A percentile compares a stretch with the other conserved stretches of the same genome.
phyloP scores from a whole-genome alignment of 30 jellyfish, hydroid and myxozoan genomes.

The Sanderia malayensis region DNA sequence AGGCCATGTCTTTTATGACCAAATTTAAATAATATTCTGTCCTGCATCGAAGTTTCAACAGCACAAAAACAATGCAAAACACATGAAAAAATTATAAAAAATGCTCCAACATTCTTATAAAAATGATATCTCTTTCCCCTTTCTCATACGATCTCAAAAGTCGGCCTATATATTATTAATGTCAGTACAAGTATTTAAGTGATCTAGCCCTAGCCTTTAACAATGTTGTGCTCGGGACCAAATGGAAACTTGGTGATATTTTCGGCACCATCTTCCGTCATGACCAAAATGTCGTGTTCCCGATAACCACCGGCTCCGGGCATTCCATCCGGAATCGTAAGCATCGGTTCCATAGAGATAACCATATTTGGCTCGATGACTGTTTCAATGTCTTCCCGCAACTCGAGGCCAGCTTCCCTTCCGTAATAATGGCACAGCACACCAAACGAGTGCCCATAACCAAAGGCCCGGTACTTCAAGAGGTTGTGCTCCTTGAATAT shows the following conservation, averaged over 20 bases:
- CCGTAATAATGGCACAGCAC: constrained; percentile 83
- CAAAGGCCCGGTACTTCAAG: constrained; percentile 76
- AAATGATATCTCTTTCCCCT: too few species aligned
- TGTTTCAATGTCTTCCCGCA: constrained; percentile 88
- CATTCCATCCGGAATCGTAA: constrained; percentile 87
- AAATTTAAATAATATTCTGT: too few species aligned
- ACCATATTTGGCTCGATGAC: constrained; percentile 90
- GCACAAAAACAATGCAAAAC: too few species aligned
- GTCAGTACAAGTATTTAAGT: too few species aligned
- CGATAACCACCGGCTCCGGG: constrained; percentile 98
- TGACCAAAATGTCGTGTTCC: constrained; percentile 84
- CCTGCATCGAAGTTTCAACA: too few species aligned
- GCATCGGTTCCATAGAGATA: constrained; percentile 94
- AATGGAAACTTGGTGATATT: constrained; percentile 82
- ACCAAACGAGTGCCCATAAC: constrained; percentile 93
- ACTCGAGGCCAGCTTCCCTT: constrained; percentile 95
- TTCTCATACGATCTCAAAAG: too few species aligned
- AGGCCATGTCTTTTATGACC: too few species aligned
- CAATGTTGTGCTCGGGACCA: constrained; percentile 90
- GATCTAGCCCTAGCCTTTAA: constrained; percentile 27
- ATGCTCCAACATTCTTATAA: too few species aligned
- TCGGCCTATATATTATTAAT: too few species aligned
- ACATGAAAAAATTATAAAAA: too few species aligned
- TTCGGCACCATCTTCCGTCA: constrained; percentile 85
- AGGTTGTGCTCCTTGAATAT: constrained; percentile 68